Conservation (phyloP, 1,140 invertebrate genomes). For the Drosophila elegans region DNA sequence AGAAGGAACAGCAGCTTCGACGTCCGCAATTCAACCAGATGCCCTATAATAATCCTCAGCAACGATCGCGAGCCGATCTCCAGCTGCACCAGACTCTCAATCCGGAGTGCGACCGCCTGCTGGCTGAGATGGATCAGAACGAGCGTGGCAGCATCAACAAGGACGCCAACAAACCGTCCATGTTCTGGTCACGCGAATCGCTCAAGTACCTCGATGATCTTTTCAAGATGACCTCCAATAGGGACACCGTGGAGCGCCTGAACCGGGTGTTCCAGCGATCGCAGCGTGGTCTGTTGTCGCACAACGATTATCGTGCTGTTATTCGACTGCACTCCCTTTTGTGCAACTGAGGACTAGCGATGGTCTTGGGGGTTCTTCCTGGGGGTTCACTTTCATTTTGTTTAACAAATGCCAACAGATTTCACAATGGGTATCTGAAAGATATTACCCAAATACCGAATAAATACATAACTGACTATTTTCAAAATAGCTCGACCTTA, state of each 20-base stretch:
- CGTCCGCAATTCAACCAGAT: conserved; percentile 26
- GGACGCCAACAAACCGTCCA: conserved; percentile 59
- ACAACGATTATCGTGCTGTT: conserved; percentile 80
- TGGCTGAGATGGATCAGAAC: conserved; percentile 38
- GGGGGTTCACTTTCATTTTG: conserved; percentile 26
- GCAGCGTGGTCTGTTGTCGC: conserved; percentile 63
- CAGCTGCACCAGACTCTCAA: conserved; percentile 34
- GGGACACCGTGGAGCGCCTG: conserved; percentile 56
- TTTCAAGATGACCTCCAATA: conserved; percentile 41
- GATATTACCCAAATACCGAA: conserved; percentile 65
- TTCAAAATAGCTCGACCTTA: conserved; percentile 1
- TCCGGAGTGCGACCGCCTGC: conserved; percentile 54
- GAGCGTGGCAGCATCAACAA: conserved; percentile 41
- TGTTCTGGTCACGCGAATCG: conserved; percentile 80
- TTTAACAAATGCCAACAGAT: conserved; percentile 41
- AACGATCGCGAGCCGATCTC: conserved; percentile 41
- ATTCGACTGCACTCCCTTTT: conserved; percentile 65
- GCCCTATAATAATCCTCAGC: conserved; percentile 55
- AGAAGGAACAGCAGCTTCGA: conserved; percentile 1
- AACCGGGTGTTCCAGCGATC: conserved; percentile 67
- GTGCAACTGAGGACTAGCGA: conserved; percentile 39
- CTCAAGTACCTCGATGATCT: conserved; percentile 71
- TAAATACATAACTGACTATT: conserved; percentile 51
- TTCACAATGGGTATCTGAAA: conserved; percentile 58
- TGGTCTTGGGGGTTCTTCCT: not conserved